Evolutionary conservation across 2,888 invertebrate species (phyloP).

Genomic region (Gastracanthus pulcherrimus): DNA sequence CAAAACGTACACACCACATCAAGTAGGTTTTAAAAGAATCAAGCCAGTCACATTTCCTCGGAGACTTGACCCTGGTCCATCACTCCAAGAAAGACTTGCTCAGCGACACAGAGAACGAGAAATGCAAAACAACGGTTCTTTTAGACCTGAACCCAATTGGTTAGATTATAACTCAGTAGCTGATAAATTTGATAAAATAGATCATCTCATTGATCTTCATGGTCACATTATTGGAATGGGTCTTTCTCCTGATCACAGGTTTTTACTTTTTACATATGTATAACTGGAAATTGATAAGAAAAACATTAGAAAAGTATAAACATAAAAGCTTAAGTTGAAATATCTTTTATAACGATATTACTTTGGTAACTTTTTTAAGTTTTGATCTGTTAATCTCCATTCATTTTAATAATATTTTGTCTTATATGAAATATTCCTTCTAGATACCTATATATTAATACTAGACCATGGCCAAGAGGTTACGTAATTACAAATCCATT

Average conservation of each 20-base stretch:
- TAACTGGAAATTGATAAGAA: background rate
- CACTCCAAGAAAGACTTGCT: slow-evolving; percentile 83
- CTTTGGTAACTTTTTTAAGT: background rate
- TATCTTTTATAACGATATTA: background rate
- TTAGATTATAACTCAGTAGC: slow-evolving; percentile 84
- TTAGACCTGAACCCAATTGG: slow-evolving; percentile 83
- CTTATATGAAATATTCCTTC: slow-evolving; percentile 58
- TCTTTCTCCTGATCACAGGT: slow-evolving; percentile 87
- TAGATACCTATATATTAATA: slow-evolving; percentile 89
- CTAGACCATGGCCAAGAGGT: slow-evolving; percentile 89
- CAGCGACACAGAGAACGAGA: slow-evolving; percentile 80
- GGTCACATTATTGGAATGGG: slow-evolving; percentile 94
- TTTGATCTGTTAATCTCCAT: slow-evolving; percentile 15
- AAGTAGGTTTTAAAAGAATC: slow-evolving; percentile 89
- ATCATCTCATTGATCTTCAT: slow-evolving; percentile 89
- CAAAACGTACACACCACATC: slow-evolving; percentile 91
- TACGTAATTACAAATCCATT: slow-evolving; percentile 87
- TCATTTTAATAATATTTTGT: background rate
- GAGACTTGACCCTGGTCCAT: slow-evolving; percentile 84
- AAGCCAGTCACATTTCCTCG: slow-evolving; percentile 84
- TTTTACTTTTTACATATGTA: slow-evolving; percentile 21
- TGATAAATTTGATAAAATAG: slow-evolving; percentile 86
- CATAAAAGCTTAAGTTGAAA: background rate
- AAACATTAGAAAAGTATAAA: background rate
- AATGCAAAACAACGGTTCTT: slow-evolving; percentile 76